A percentile compares a stretch with the other conserved stretches of the same genome.
These are phyloP conservation scores for Troides helena DNA, from an alignment of 2,888 invertebrate genomes.

Conservation along the genomic window DNA sequence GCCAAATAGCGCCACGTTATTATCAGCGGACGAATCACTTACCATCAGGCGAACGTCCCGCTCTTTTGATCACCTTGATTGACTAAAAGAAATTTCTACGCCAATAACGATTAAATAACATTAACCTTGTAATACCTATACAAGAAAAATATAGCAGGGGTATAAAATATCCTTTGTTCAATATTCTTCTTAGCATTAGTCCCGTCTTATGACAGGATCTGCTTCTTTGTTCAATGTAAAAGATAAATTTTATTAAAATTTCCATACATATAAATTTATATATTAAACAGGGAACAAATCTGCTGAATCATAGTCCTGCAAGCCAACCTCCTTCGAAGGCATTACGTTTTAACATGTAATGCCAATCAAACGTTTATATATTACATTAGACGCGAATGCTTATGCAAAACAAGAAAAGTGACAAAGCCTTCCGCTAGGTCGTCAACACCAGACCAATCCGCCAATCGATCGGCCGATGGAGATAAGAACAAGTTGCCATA, in stretches of 20 bases:
- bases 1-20: too few species aligned
- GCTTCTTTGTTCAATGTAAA: neutral
- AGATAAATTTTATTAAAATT: neutral
- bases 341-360: slow-evolving; percentile 18
- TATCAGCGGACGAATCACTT: too few species aligned
- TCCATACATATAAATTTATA: too few species aligned
- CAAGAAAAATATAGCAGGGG: too few species aligned
- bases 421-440: slow-evolving; percentile 33
- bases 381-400: slow-evolving; percentile 20
- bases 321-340: slow-evolving; percentile 5
- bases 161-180: too few species aligned
- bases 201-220: too few species aligned
- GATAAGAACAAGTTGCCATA: slow-evolving; percentile 50
- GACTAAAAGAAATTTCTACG: too few species aligned
- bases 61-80: too few species aligned
- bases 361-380: slow-evolving; percentile 25
- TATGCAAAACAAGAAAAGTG: slow-evolving; percentile 23
- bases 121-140: too few species aligned
- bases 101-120: too few species aligned
- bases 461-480: slow-evolving; percentile 37
- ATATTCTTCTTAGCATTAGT: too few species aligned
- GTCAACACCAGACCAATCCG: slow-evolving; percentile 43
- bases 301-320: slow-evolving; percentile 16
- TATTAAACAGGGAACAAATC: slow-evolving; percentile 5
- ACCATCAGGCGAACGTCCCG: too few species aligned